Base-by-base conservation (phyloP, 2,888 invertebrate genomes). In the Sphinx pinastri region DNA sequence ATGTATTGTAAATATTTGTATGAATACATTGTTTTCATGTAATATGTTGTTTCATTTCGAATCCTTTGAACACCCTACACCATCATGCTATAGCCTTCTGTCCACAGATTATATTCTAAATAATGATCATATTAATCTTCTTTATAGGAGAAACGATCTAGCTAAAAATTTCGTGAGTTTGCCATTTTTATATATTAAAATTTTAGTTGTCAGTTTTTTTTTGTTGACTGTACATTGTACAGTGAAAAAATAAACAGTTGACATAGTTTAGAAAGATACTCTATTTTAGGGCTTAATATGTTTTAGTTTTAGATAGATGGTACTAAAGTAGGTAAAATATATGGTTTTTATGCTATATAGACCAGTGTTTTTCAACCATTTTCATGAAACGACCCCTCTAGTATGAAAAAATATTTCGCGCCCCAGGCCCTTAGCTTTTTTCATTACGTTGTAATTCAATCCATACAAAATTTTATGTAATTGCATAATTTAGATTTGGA, bases 1-100 rank as follows among this genome's bases (percentile, higher is more conserved):
- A 67, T 76, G 73, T 72, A 72, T 83, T 90, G 87, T 90, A 84
- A 84, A 88, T 85, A 82, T 75, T 84, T 84, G 79, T 71, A 74
- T 85, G 85, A 92, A 92, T 92, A 92, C 84, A 92, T 76, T 80
- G 78, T 80, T 83, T 78, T 77, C 80, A 76, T 70, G 74, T 73
- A 25, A 70, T 51, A 70, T 80, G 89, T 90, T 88, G 93, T 93
- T 93, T 93, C 81, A 93, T 93, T 93, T 89, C 74, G 71, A 72
- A 82, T 83, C 86, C 89, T 82, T 74, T 72, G 58, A 71, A 76
- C 81, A 5, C 85, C 82, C 76, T 74, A 78, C 81, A 79, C 93
- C 93, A 94, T 94, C 93, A 94, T 93, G 90, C 93, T 94, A 91
- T 93, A 90, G 73, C 58, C 67, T 59, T 25, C 25, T 5, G 38